Base-by-base conservation (phyloP, 2,113 vertebrate species). In the Gopherus evgoodei region DNA sequence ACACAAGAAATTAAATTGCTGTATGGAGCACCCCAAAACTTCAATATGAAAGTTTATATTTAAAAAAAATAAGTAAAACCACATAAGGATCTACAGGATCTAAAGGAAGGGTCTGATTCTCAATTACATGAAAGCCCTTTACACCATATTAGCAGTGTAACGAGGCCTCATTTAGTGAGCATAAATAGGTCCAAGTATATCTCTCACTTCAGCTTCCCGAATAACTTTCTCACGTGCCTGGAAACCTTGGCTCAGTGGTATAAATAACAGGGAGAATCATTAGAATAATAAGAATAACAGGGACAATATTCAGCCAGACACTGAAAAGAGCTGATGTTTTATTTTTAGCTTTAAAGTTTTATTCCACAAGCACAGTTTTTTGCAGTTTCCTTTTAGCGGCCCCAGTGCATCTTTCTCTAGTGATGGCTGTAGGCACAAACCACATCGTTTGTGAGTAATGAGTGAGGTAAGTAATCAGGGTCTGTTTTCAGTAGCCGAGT, bases 191-290 rank as follows among this genome's bases (percentile, higher is more conserved):
- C 83, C 13, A 14, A 54, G 21, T 84, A 79, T 82, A 16, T 52
- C 91, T 94, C 62, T 72, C 81, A 86, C 62, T 65, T 65, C 57
- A 90, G 82, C 76, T 86, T 88, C 93, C 90, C 0, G 6, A 95
- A 62, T 76, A 81, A 88, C 93, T 91, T 82, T 8, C 16, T 89
- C 91, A 89, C 86, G 56, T 88, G 87, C 93, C 87, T 96, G 90
- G 94, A 93, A 96, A 95, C 78, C 16, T 89, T 92, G 94, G 91
- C 95, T 94, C 90, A 86, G 81, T 44, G 83, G 50, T 86, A 56
- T 83, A 92, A 94, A 88, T 90, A 97, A 93, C 59, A 89, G 91
- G 90, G 96, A 94, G 62, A 96, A 84, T 91, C 91, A 91, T 80
- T 87, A 93, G 94, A 87, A 93, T 82, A 90, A 93, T 59, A 97